Conservation (phyloP, 2,113 vertebrate genomes). For the Bolborhynchus lineola region DNA sequence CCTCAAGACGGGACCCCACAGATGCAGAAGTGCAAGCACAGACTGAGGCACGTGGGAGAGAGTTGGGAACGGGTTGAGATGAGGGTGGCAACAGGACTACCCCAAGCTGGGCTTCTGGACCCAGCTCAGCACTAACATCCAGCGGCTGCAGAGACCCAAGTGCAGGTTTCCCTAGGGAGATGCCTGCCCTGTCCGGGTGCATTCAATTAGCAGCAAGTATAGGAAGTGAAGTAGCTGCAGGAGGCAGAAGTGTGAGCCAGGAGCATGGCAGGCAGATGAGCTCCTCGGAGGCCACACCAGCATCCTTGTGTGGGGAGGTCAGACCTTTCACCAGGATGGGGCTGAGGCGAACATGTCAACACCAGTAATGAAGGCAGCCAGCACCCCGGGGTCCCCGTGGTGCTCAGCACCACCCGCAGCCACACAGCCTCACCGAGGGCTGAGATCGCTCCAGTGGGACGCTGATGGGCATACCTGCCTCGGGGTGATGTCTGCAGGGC, state of each 20-base stretch:
- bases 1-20: background rate
- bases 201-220: background rate
- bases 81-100: background rate
- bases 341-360: background rate
- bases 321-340: rapidly evolving
- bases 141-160: rapidly evolving
- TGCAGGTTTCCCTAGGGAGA: background rate
- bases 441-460: rapidly evolving
- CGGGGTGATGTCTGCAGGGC: rapidly evolving
- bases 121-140: rapidly evolving
- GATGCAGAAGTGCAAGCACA: background rate
- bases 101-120: rapidly evolving
- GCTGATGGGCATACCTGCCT: background rate
- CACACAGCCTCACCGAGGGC: rapidly evolving
- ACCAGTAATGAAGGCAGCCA: background rate
- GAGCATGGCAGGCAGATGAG: background rate
- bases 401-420: background rate
- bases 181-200: rapidly evolving
- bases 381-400: background rate
- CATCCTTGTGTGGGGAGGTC: rapidly evolving
- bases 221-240: background rate
- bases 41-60: rapidly evolving
- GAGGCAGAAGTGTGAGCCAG: background rate
- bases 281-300: rapidly evolving
- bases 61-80: background rate